phyloP scores from a whole-genome alignment of 2,113 vertebrate species.

The Gobio gobio region DNA sequence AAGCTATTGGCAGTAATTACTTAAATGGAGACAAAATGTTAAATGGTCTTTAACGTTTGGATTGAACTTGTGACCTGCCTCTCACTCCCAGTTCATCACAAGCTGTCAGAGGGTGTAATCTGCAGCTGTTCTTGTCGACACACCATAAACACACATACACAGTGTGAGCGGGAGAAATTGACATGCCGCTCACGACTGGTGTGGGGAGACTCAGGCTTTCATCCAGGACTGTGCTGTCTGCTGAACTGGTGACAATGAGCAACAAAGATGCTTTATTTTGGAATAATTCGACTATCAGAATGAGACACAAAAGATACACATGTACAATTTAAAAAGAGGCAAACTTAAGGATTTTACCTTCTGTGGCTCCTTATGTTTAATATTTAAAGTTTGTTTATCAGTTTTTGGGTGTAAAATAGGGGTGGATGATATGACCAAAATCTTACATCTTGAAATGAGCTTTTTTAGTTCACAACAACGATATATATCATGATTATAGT shows the following conservation, averaged over 20 bases:
- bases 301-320: neutral
- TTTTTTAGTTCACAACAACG: neutral
- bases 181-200: conserved; percentile 15
- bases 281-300: conserved; percentile 20
- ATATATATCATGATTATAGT: too few species aligned
- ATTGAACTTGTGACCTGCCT: conserved; percentile 23
- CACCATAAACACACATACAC: neutral
- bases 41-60: neutral
- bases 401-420: neutral
- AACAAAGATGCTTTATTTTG: conserved; percentile 17
- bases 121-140: conserved; percentile 26
- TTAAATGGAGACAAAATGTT: neutral
- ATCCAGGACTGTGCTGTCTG: conserved; percentile 27
- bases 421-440: neutral
- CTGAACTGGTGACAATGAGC: conserved; percentile 5
- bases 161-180: neutral
- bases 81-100: conserved; percentile 5
- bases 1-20: neutral
- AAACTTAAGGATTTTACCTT: neutral
- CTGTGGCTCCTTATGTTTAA: neutral
- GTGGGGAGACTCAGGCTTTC: conserved; percentile 26
- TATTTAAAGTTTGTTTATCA: neutral
- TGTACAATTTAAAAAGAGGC: too few species aligned
- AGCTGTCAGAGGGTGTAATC: neutral
- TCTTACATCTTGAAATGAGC: neutral